A percentile compares a stretch with the other conserved stretches of the same genome.
phyloP scores from a whole-genome alignment of 1,140 invertebrate genomes.

The Cydia strobilella region DNA sequence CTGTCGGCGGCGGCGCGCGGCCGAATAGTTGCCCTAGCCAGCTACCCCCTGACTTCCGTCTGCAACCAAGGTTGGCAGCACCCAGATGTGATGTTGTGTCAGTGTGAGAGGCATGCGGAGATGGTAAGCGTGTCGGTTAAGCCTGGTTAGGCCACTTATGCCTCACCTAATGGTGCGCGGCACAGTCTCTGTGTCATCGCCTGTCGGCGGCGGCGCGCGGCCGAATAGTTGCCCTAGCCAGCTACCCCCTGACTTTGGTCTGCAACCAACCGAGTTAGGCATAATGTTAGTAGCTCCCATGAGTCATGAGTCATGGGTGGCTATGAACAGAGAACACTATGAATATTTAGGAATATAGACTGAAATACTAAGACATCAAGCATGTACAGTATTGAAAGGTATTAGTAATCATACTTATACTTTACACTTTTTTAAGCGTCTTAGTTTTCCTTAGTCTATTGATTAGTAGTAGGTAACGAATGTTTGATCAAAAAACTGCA shows the following conservation, averaged over 20 bases:
- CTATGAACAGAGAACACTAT: neutral
- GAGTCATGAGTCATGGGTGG: constrained; percentile 19
- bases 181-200: constrained; percentile 61
- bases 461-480: too few relatives aligned
- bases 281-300: constrained; percentile 35
- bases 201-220: constrained; percentile 58
- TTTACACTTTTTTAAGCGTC: too few relatives aligned
- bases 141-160: constrained; percentile 33
- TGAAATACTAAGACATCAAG: too few relatives aligned
- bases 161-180: constrained; percentile 81
- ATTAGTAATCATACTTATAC: too few relatives aligned
- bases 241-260: constrained; percentile 68
- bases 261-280: constrained; percentile 63
- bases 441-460: too few relatives aligned
- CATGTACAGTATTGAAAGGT: too few relatives aligned
- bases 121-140: too few relatives aligned
- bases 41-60: constrained; percentile 68
- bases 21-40: constrained; percentile 81
- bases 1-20: constrained; percentile 57
- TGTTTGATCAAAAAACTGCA: too few relatives aligned
- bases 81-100: too few relatives aligned
- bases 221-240: constrained; percentile 81
- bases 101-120: too few relatives aligned
- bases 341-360: too few relatives aligned
- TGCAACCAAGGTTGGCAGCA: constrained; percentile 56